A percentile compares a stretch with the other conserved stretches of the same genome.
These are phyloP conservation scores for Palythoa grandiflora DNA, from an alignment of 92 coral and sea anemone species.

Conservation along the genomic window DNA sequence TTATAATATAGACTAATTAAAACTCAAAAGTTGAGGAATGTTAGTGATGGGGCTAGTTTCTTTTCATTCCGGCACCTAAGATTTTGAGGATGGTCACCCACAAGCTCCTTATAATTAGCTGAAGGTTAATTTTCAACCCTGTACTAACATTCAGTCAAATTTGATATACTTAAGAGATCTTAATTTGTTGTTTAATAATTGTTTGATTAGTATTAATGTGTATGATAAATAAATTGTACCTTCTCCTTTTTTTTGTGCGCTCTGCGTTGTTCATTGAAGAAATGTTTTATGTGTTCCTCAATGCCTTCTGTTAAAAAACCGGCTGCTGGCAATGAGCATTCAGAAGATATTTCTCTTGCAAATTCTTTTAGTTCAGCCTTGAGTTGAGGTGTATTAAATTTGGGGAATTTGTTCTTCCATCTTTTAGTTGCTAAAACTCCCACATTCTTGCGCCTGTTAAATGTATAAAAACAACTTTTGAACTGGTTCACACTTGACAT, in stretches of 20 bases:
- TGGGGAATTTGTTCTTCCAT: conserved; percentile 42
- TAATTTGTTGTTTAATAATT: conserved; percentile 4
- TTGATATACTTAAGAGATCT: background rate
- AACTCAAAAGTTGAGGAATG: conserved; percentile 14
- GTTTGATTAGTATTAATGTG: conserved; percentile 12
- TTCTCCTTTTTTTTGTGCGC: conserved; percentile 15
- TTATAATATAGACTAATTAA: conserved; percentile 1
- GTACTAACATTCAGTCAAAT: conserved; percentile 1
- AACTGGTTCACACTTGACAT: background rate
- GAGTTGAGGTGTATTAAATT: conserved; percentile 41
- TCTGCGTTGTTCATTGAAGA: conserved; percentile 49
- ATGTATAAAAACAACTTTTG: conserved; percentile 13
- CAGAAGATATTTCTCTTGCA: conserved; percentile 24
- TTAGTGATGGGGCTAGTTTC: background rate
- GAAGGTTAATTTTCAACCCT: background rate
- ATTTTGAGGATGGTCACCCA: conserved; percentile 15
- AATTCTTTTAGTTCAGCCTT: conserved; percentile 43
- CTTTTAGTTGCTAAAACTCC: conserved; percentile 48
- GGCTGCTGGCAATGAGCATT: conserved; percentile 37
- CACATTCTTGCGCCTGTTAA: conserved; percentile 48
- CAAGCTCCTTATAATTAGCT: background rate
- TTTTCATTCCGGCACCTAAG: conserved; percentile 5
- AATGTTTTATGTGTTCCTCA: conserved; percentile 25
- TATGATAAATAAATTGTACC: background rate
- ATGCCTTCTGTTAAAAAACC: conserved; percentile 46